Conservation (phyloP, 2,113 vertebrate species). For the Aythya baeri region DNA sequence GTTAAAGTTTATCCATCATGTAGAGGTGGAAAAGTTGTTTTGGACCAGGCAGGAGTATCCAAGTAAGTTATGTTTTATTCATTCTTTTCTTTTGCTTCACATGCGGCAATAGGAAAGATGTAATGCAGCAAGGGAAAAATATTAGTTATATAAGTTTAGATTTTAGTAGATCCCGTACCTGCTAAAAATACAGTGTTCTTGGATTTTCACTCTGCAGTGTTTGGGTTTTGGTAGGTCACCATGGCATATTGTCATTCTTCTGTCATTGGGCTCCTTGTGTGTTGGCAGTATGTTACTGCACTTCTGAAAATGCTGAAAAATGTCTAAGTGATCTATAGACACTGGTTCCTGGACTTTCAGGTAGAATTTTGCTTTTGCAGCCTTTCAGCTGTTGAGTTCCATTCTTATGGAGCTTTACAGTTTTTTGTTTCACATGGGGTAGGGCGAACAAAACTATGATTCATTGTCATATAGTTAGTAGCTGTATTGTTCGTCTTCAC, state of each 20-base stretch:
- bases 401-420: neutral
- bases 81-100: neutral
- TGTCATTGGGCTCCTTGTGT: neutral
- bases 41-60: slow-evolving; percentile 91
- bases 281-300: neutral
- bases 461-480: neutral
- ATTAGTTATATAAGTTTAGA: neutral
- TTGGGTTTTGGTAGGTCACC: neutral
- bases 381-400: neutral
- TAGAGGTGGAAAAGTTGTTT: slow-evolving; percentile 91
- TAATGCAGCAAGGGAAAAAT: neutral
- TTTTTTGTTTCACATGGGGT: neutral
- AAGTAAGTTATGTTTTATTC: slow-evolving; percentile 81
- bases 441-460: neutral
- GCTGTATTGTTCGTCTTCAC: neutral
- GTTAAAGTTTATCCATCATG: slow-evolving; percentile 93
- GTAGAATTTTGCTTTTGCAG: neutral
- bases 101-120: neutral
- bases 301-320: neutral
- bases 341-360: neutral
- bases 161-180: neutral
- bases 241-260: neutral
- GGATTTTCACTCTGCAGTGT: neutral
- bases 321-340: neutral
- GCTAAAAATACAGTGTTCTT: neutral